Evolutionary conservation across 2,797 vertebrate genomes (phyloP).

Genomic region (Danio tinwini): DNA sequence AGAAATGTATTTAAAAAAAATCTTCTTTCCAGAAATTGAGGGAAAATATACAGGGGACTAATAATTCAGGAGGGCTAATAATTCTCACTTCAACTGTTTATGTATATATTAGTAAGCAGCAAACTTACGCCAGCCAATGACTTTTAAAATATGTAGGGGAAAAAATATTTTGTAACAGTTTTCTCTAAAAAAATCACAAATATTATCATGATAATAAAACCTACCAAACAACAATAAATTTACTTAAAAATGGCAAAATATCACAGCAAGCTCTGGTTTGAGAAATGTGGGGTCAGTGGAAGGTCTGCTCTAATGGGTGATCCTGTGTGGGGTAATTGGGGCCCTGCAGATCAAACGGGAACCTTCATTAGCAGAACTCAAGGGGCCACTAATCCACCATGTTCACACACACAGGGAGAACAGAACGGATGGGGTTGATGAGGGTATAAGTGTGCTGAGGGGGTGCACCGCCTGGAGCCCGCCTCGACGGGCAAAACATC

Average conservation of each 20-base stretch:
- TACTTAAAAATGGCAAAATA: background rate
- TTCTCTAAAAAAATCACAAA: background rate
- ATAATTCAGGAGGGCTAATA: too few species aligned
- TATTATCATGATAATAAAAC: conserved; percentile 14
- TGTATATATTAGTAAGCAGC: too few species aligned
- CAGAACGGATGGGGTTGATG: conserved; percentile 65
- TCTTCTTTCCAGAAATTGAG: too few species aligned
- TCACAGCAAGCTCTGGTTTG: conserved; percentile 45
- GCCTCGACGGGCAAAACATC: conserved; percentile 73
- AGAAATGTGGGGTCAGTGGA: conserved; percentile 55
- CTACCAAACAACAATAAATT: conserved; percentile 14
- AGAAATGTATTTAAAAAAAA: too few species aligned
- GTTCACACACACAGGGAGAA: conserved; percentile 72
- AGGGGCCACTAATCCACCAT: conserved; percentile 77
- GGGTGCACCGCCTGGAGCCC: conserved; percentile 65
- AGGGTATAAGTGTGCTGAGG: conserved; percentile 52
- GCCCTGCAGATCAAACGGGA: conserved; percentile 79
- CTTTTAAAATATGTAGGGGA: too few species aligned
- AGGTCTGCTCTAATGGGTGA: conserved; percentile 56
- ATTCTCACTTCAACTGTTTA: too few species aligned
- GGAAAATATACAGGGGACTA: too few species aligned
- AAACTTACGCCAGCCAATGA: too few species aligned
- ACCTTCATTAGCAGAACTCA: conserved; percentile 79
- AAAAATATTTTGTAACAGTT: too few species aligned
- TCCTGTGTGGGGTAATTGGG: conserved; percentile 74